Conservation (phyloP, 2,888 invertebrate genomes). For the Drosophila parthenogenetica region DNA sequence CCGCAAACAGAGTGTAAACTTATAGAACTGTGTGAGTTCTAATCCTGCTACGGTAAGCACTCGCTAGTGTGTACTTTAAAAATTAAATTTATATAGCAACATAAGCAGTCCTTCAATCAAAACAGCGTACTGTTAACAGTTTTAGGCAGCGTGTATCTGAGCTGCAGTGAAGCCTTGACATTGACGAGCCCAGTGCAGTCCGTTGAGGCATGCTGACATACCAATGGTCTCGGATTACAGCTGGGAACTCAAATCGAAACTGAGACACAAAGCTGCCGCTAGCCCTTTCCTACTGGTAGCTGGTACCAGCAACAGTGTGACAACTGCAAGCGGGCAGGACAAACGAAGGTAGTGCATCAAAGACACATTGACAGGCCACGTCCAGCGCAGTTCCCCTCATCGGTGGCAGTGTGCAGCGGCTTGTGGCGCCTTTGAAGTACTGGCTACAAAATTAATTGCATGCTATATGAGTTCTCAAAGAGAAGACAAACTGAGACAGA, state of each 20-base stretch:
- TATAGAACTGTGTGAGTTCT: background rate
- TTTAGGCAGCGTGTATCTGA: slow-evolving; percentile 44
- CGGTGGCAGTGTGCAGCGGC: slow-evolving; percentile 50
- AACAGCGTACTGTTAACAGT: background rate
- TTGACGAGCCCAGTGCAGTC: slow-evolving; percentile 58
- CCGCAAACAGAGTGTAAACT: slow-evolving; percentile 23
- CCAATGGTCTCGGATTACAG: slow-evolving; percentile 71
- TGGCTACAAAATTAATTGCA: slow-evolving; percentile 75
- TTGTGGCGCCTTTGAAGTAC: slow-evolving; percentile 71
- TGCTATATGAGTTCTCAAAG: slow-evolving; percentile 66
- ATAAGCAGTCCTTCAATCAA: background rate
- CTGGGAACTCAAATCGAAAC: slow-evolving; percentile 62
- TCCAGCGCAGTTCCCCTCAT: background rate
- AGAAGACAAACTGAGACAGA: slow-evolving; percentile 13
- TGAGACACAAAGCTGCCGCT: slow-evolving; percentile 3
- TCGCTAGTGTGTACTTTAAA: background rate
- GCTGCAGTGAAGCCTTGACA: slow-evolving; percentile 67
- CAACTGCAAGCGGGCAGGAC: slow-evolving; percentile 34
- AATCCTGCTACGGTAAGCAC: background rate
- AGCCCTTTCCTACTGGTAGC: too few species aligned
- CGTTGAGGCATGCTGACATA: slow-evolving; percentile 57
- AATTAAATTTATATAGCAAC: background rate
- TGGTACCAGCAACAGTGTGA: slow-evolving; percentile 57
- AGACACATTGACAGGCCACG: slow-evolving; percentile 63
- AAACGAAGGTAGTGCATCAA: slow-evolving; percentile 57